These are phyloP conservation scores for Paragorgia papillata DNA, from an alignment of 92 coral and sea anemone genomes.

Conservation along the genomic window DNA sequence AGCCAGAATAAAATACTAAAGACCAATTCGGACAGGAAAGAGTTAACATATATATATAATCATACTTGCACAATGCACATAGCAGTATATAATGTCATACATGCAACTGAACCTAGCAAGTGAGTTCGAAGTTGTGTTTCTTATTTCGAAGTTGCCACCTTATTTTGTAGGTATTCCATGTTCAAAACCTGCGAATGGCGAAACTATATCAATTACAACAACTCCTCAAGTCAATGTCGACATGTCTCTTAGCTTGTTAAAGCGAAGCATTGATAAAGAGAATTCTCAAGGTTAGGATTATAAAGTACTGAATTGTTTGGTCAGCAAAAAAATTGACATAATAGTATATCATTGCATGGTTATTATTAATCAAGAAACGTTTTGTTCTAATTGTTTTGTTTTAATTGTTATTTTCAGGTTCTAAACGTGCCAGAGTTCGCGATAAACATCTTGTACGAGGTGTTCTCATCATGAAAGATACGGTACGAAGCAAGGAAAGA, in stretches of 20 bases:
- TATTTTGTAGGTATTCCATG: conserved; percentile 68
- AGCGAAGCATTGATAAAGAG: conserved; percentile 72
- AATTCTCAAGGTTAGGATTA: conserved; percentile 44
- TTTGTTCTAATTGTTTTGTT: too few relatives aligned
- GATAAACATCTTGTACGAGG: conserved; percentile 91
- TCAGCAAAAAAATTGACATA: too few relatives aligned
- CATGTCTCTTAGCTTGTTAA: conserved; percentile 80
- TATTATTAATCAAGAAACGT: too few relatives aligned
- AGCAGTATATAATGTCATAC: too few relatives aligned
- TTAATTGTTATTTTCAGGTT: conserved; percentile 56
- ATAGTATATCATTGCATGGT: too few relatives aligned
- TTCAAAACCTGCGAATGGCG: conserved; percentile 97
- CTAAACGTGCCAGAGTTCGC: conserved; percentile 83
- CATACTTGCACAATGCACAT: too few relatives aligned
- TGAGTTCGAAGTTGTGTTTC: too few relatives aligned
- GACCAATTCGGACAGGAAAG: too few relatives aligned
- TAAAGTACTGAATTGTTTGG: conserved; percentile 12
- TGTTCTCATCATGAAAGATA: conserved; percentile 88
- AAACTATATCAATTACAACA: conserved; percentile 74
- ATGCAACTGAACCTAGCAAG: too few relatives aligned
- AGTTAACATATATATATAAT: too few relatives aligned
- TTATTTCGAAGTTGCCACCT: too few relatives aligned
- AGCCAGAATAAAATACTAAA: too few relatives aligned
- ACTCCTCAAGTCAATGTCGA: conserved; percentile 83
- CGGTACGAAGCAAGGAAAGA: conserved; percentile 54